Evolutionary conservation across 2,888 invertebrate species (phyloP).

Genomic region (Sphinx pinastri): DNA sequence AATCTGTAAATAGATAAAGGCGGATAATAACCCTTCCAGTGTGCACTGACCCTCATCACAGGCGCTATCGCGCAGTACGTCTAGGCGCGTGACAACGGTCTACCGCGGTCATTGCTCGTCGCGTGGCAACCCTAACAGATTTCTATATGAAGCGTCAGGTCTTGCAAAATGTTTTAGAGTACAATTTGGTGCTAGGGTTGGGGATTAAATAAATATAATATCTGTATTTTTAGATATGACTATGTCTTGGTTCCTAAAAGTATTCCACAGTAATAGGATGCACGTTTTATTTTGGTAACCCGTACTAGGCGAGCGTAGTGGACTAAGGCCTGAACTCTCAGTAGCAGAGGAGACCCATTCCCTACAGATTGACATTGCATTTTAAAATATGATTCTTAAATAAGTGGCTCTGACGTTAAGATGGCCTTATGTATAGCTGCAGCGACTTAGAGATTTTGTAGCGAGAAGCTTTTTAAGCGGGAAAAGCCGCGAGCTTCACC

Average conservation of each 20-base stretch:
- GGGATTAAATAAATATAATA: neutral
- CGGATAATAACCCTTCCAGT: slow-evolving; percentile 37
- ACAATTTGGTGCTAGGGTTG: neutral
- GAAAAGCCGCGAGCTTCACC: too few relatives aligned
- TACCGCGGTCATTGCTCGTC: slow-evolving; percentile 26
- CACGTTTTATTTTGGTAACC: too few relatives aligned
- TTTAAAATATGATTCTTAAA: too few relatives aligned
- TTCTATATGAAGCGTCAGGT: neutral
- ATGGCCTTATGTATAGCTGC: too few relatives aligned
- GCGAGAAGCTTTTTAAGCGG: too few relatives aligned
- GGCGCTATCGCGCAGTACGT: slow-evolving; percentile 46
- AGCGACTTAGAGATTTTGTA: too few relatives aligned
- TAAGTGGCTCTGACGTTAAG: too few relatives aligned
- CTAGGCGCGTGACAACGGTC: slow-evolving; percentile 52
- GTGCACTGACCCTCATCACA: slow-evolving; percentile 54
- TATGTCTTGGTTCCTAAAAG: too few relatives aligned
- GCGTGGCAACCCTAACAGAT: slow-evolving; percentile 5
- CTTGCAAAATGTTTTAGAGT: neutral
- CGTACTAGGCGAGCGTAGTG: neutral
- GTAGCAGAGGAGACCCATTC: too few relatives aligned
- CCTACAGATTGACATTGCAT: too few relatives aligned
- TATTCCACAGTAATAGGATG: too few relatives aligned
- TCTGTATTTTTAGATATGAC: too few relatives aligned
- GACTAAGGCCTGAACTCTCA: neutral
- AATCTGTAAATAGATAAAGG: slow-evolving; percentile 31